A percentile compares a stretch with the other conserved stretches of the same genome.
These are phyloP conservation scores for Clarias magur DNA, from an alignment of 2,113 vertebrate genomes.

Conservation along the genomic window DNA sequence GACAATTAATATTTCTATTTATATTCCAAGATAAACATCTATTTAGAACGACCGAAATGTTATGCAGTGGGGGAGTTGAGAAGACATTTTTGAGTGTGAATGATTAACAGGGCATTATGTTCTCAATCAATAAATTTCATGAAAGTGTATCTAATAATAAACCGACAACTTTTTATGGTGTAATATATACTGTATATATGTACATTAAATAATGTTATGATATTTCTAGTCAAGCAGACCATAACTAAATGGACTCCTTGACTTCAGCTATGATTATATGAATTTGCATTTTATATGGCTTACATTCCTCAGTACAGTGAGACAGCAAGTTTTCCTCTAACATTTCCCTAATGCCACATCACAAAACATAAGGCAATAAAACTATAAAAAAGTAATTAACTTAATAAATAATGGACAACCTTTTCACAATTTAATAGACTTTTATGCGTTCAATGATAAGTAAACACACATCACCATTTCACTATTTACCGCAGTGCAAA, in stretches of 20 bases:
- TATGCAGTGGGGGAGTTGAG: not conserved
- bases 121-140: not conserved
- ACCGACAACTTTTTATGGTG: not conserved
- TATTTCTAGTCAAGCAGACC: not conserved
- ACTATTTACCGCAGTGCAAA: not conserved
- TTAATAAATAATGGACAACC: not conserved
- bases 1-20: slow-evolving; percentile 17
- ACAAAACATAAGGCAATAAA: not conserved
- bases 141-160: not conserved
- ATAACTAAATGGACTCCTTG: not conserved
- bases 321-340: not conserved
- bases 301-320: not conserved
- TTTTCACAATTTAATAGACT: not conserved
- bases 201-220: not conserved
- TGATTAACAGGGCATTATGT: too few species aligned
- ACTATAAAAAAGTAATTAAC: not conserved
- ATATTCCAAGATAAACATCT: not conserved
- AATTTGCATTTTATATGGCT: not conserved
- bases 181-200: not conserved
- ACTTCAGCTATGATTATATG: not conserved
- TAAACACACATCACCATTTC: not conserved
- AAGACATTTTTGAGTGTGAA: not conserved
- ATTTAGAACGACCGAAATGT: not conserved
- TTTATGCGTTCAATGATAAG: not conserved
- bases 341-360: not conserved